These are phyloP conservation scores for Oreochromis tanganicae DNA, from an alignment of 2,113 vertebrate genomes.

Conservation along the genomic window DNA sequence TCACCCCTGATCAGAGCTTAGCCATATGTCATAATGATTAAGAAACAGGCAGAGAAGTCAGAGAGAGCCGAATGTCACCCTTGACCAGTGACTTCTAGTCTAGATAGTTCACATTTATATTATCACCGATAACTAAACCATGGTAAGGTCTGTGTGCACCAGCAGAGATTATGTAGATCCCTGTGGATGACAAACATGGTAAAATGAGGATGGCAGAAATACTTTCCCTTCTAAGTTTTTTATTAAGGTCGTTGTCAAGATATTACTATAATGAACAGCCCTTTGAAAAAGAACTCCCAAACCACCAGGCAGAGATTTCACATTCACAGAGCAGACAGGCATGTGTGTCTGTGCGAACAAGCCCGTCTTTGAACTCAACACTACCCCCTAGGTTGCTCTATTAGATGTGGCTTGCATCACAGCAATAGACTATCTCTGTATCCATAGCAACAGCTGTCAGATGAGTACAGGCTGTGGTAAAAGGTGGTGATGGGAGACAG, in stretches of 20 bases:
- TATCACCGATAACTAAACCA: background rate
- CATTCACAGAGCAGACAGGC: background rate
- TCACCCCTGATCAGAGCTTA: conserved; percentile 31
- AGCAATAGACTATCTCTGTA: conserved; percentile 63
- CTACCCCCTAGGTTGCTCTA: conserved; percentile 62
- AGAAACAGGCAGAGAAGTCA: background rate
- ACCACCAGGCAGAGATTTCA: background rate
- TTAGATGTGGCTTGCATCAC: conserved; percentile 49
- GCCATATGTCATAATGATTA: conserved; percentile 35
- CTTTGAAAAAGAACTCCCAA: background rate
- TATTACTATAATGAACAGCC: background rate
- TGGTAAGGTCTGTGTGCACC: background rate
- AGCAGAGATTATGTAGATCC: background rate
- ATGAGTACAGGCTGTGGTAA: conserved; percentile 47
- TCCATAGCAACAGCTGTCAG: conserved; percentile 85
- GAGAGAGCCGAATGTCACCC: background rate
- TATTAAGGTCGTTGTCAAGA: background rate
- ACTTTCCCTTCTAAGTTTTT: background rate
- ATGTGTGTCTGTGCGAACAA: background rate
- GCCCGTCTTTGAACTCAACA: conserved; percentile 49
- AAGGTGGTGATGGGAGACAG: conserved; percentile 9
- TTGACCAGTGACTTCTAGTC: background rate
- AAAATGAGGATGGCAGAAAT: background rate
- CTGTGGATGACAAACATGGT: background rate
- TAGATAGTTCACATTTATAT: background rate